phyloP scores from a whole-genome alignment of 2,113 vertebrate species.

The Echinops telfairi region DNA sequence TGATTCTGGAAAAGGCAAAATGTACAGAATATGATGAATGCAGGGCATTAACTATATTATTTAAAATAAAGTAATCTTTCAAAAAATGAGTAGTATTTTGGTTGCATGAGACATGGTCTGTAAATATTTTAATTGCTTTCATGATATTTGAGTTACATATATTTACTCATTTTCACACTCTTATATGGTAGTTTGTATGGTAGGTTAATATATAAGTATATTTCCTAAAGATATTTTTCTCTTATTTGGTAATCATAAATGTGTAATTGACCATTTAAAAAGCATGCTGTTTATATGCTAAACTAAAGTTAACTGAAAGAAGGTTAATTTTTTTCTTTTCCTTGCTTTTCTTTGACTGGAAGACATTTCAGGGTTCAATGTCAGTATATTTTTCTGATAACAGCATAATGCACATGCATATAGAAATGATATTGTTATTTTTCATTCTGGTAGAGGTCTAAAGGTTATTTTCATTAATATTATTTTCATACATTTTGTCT shows the following conservation, averaged over 20 bases:
- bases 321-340: neutral
- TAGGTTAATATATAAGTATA: slow-evolving; percentile 54
- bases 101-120: slow-evolving; percentile 77
- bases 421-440: neutral
- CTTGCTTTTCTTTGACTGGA: neutral
- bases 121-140: slow-evolving; percentile 86
- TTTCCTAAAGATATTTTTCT: slow-evolving; percentile 63
- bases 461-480: neutral
- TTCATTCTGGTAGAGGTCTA: neutral
- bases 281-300: slow-evolving; percentile 65
- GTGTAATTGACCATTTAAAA: slow-evolving; percentile 81
- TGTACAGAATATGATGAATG: slow-evolving; percentile 80
- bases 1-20: slow-evolving; percentile 75
- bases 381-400: neutral
- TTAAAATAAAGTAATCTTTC: slow-evolving; percentile 83
- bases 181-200: slow-evolving; percentile 78
- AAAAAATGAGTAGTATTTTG: slow-evolving; percentile 76
- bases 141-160: slow-evolving; percentile 81
- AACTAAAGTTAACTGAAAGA: neutral
- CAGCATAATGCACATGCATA: neutral
- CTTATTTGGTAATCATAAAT: slow-evolving; percentile 65
- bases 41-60: slow-evolving; percentile 81
- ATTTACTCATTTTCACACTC: slow-evolving; percentile 75
- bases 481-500: neutral
- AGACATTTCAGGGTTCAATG: neutral